These are phyloP conservation scores for Nibea albiflora DNA, from an alignment of 2,113 vertebrate genomes.

Conservation along the genomic window DNA sequence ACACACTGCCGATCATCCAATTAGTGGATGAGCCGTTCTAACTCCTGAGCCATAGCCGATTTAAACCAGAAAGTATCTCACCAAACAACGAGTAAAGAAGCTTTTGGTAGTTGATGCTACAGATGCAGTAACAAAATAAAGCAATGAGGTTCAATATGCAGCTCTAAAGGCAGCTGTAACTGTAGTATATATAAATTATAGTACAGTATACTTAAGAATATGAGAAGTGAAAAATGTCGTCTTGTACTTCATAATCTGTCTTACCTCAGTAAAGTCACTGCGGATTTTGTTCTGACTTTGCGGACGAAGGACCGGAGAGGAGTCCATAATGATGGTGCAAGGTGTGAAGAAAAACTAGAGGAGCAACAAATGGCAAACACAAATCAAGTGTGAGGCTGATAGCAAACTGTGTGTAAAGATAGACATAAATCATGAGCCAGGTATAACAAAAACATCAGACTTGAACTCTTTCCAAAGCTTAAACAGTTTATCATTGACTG, in stretches of 20 bases:
- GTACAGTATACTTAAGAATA: no score
- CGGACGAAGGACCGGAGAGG: slow-evolving; percentile 67
- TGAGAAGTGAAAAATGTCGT: not conserved
- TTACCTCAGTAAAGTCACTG: slow-evolving; percentile 70
- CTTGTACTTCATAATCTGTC: not conserved
- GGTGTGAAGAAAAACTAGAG: slow-evolving; percentile 30
- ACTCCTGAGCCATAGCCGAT: no score
- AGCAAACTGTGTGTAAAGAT: not conserved
- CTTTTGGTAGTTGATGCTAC: not conserved
- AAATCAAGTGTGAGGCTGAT: not conserved
- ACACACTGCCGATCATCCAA: no score
- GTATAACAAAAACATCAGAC: not conserved
- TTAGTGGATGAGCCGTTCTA: no score
- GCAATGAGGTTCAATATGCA: not conserved
- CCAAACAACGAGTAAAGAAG: not conserved
- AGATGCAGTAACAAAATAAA: not conserved
- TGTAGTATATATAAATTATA: no score
- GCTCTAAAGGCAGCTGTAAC: no score
- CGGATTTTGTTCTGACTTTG: slow-evolving; percentile 74
- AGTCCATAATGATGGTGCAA: slow-evolving; percentile 65
- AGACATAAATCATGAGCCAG: not conserved
- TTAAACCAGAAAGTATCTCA: not conserved
- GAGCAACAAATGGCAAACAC: not conserved
- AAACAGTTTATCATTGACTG: not conserved
- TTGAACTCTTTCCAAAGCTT: not conserved